Evolutionary conservation across 2,888 invertebrate species (phyloP), one percentile per base, ranked within the genome.

Genomic region (Cephus sareptanus): DNA sequence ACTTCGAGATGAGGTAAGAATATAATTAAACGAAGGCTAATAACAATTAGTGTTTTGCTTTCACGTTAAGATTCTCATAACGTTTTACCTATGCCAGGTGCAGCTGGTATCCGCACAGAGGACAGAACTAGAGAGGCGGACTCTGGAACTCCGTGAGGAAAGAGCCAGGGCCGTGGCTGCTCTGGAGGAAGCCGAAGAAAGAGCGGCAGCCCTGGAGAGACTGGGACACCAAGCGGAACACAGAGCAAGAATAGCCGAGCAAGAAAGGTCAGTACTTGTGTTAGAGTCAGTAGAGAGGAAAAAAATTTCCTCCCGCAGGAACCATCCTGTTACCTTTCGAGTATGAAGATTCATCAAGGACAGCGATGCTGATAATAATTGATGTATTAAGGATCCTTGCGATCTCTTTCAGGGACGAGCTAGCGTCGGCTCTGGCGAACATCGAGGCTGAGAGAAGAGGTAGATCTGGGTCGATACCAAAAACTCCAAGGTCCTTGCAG

Each of bases 101-200:
- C 95, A 96, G 85, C 91, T 97, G 87, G 95, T 97, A 82, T 95
- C 95, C 40, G 96, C 97, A 85, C 96, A 97, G 91, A 96, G 96
- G 88, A 93, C 94, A 77, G 98, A 98, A 85, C 92, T 98, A 85
- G 98, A 98, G 91, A 94, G 96, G 89, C 93, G 97, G 86, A 93
- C 98, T 81, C 94, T 95, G 81, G 93, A 94, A 81, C 93, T 97
- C 11, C 94, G 96, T 30, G 94, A 95, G 80, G 98, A 98, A 91
- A 94, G 97, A 84, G 97, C 98, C 81, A 94, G 94, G 81, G 93
- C 98, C 76, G 94, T 94, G 76, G 94, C 95, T 76, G 96, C 96
- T 80, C 93, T 98, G 79, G 98, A 98, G 82, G 98, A 98, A 91
- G 96, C 98, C 69, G 96, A 96, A 77, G 98, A 98, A 92, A 94